Percentiles rank a stretch among this genome's conserved stretches.
Evolutionary conservation across 2,113 vertebrate species (phyloP).

Genomic region (Ranitomeya imitator): DNA sequence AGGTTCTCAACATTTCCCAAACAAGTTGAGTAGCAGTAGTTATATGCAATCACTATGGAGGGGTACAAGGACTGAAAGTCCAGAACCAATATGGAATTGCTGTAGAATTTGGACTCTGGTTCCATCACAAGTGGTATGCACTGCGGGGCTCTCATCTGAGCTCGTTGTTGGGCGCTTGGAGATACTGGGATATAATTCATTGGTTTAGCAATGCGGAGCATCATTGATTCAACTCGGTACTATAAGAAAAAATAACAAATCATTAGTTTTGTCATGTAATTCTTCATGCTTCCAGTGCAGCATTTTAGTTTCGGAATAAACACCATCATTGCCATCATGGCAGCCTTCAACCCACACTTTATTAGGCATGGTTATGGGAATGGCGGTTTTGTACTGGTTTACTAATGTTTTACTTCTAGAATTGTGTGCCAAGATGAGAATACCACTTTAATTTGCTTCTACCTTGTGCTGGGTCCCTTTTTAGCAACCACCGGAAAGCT

Average conservation of each 20-base stretch:
- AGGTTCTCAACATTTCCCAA: slow-evolving; percentile 90
- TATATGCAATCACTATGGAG: slow-evolving; percentile 97
- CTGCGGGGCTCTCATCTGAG: slow-evolving; percentile 91
- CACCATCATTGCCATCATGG: background rate
- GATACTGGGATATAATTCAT: slow-evolving; percentile 95
- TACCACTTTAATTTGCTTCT: too few species aligned
- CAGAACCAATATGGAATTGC: slow-evolving; percentile 92
- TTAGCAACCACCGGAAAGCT: background rate
- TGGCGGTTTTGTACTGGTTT: background rate
- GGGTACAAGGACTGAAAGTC: slow-evolving; percentile 98
- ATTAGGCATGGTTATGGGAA: background rate
- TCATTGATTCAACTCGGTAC: slow-evolving; percentile 99
- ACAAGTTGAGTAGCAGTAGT: slow-evolving; percentile 98
- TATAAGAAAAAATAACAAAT: slow-evolving; percentile 63
- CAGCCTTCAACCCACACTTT: background rate
- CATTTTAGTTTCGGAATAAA: background rate
- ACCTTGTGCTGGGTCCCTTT: background rate
- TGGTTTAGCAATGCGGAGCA: slow-evolving; percentile 94
- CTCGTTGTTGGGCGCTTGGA: slow-evolving; percentile 87
- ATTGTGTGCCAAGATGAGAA: too few species aligned
- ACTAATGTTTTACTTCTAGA: too few species aligned
- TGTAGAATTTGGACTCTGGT: slow-evolving; percentile 97
- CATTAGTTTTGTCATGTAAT: background rate
- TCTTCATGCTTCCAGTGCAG: background rate
- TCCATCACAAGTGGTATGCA: slow-evolving; percentile 95